Evolutionary conservation across 2,113 vertebrate genomes (phyloP).

Genomic region (Perca schrenkii): DNA sequence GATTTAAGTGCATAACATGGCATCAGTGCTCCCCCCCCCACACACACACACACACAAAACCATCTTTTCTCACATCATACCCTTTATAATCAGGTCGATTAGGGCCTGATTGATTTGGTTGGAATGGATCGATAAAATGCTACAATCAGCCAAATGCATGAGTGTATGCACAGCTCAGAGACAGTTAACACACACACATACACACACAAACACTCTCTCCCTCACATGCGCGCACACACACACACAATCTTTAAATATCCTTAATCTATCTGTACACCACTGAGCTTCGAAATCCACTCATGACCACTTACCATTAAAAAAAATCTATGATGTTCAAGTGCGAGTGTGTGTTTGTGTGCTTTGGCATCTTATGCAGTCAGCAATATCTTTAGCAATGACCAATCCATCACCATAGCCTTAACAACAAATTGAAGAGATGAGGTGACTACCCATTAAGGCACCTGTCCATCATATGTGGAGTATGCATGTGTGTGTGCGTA

Average conservation of each 20-base stretch:
- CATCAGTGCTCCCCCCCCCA: conserved; percentile 6
- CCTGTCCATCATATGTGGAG: neutral
- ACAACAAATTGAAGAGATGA: conserved; percentile 11
- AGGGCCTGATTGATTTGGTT: conserved; percentile 63
- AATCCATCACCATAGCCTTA: conserved; percentile 46
- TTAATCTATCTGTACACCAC: conserved; percentile 50
- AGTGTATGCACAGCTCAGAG: conserved; percentile 23
- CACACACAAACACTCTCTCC: neutral
- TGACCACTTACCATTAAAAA: conserved; percentile 61
- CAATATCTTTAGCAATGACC: conserved; percentile 34
- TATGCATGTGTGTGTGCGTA: neutral
- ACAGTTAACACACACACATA: neutral
- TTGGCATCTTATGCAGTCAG: conserved; percentile 57
- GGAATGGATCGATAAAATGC: conserved; percentile 65
- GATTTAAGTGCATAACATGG: conserved; percentile 31
- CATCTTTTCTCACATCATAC: conserved; percentile 55
- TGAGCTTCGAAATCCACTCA: conserved; percentile 72
- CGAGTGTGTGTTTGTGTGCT: conserved; percentile 1
- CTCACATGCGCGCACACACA: conserved; percentile 14
- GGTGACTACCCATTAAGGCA: conserved; percentile 1
- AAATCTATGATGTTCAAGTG: conserved; percentile 49
- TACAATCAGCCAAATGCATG: conserved; percentile 61
- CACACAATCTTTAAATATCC: conserved; percentile 61
- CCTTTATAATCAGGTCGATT: conserved; percentile 75
- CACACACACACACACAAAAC: conserved; percentile 9